Evolutionary conservation across 2,888 invertebrate genomes (phyloP).

Genomic region (Scaptomyza flava): DNA sequence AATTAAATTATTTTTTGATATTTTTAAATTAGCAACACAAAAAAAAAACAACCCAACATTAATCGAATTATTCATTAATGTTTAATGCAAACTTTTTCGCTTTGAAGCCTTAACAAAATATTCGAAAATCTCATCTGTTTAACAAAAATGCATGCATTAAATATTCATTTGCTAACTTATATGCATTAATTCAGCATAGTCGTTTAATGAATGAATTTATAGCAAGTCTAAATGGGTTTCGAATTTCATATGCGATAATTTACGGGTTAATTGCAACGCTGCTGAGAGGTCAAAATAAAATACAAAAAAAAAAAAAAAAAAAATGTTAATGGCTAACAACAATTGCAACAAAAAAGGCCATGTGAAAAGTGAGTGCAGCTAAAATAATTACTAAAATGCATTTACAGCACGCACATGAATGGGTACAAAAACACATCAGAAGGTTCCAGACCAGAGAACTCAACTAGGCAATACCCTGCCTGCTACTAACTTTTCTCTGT

Average conservation of each 20-base stretch:
- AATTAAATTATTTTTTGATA: constrained; percentile 18
- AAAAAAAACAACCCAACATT: constrained; percentile 83
- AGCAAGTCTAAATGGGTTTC: constrained; percentile 31
- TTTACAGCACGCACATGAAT: constrained; percentile 51
- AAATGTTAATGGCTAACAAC: constrained; percentile 48
- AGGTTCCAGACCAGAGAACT: too few species aligned
- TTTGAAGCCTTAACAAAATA: constrained; percentile 8
- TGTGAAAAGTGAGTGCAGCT: constrained; percentile 50
- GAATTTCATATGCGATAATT: constrained; percentile 26
- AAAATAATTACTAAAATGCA: constrained; percentile 77
- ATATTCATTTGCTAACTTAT: constrained; percentile 67
- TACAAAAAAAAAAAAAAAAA: neutral
- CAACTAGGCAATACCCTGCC: too few species aligned
- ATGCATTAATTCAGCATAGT: constrained; percentile 47
- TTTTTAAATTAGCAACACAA: constrained; percentile 27
- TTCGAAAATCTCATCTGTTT: constrained; percentile 29
- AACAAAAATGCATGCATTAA: constrained; percentile 48
- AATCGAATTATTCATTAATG: constrained; percentile 47
- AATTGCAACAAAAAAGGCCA: constrained; percentile 16
- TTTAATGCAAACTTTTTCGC: constrained; percentile 22
- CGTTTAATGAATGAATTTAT: constrained; percentile 54
- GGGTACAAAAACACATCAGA: neutral
- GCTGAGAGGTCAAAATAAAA: constrained; percentile 3
- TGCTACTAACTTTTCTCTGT: too few species aligned
- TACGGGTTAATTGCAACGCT: constrained; percentile 47